Base-by-base conservation (phyloP, 2,888 invertebrate genomes). In the Epirrita christyi region DNA sequence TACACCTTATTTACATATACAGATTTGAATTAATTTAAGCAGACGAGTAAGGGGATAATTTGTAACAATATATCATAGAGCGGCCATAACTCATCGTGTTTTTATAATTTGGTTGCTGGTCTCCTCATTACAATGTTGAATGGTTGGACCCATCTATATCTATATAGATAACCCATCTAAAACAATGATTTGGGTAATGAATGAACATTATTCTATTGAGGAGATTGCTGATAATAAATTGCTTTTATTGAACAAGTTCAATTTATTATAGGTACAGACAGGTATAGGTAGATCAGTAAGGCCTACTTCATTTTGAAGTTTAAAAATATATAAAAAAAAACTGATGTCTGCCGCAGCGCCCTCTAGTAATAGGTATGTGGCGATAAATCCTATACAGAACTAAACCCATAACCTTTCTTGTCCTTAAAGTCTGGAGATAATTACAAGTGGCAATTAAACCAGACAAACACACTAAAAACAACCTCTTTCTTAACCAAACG, bases 1-100 rank as follows among this genome's bases (percentile, higher is more conserved):
- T 78, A 75, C 80, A 76, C 79, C 83, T 77, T 88, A 88, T 88
- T 89, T 88, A 88, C 86, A 87, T 87, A 83, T 78, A 83, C 72
- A 79, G 76, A 80, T 77, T 73, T 68, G 72, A 75, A 75, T 77
- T 77, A 81, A 79, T 77, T 71, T 63, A 62, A 62, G 66, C 67
- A 54, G 54, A 49, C 66, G 71, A 73, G 73, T 80, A 80, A 80
- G 81, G 80, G 85, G 77, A 81, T 84, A 85, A 88, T 86, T 86
- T 82, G 83, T 85, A 79, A 74, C 72, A 75, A 89, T 88, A 85
- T 85, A 88, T 88, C 89, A 88, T 78, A 66, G 72, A 68, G 49
- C 61, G 68, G 71, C 75, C 73, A 88, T 88, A 84, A 81, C 79
- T 88, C 86, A 85, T 73, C 64, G 66, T 68, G 54, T 55, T 66